Base-by-base conservation (phyloP, 2,888 invertebrate genomes). In the Acrobasis consociella region DNA sequence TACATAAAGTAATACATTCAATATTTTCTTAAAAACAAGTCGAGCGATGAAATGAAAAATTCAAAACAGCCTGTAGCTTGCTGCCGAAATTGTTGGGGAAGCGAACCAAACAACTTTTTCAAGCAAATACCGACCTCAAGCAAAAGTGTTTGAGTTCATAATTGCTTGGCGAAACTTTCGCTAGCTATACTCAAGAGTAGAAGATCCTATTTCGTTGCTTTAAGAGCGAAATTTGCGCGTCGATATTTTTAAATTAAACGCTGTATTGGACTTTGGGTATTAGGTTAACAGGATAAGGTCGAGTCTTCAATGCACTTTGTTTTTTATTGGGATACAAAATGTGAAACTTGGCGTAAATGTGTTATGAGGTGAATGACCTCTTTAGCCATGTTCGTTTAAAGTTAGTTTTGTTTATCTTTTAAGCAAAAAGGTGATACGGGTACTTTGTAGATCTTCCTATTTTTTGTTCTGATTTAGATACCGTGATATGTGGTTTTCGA, bases 311-410 rank as follows among this genome's bases (percentile, higher is more conserved):
- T 22, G 51, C 9, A n/a, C 9, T 5, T 3, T 42, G 0, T 13
- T 7, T 60, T n/a, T 52, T 67, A 65, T 67, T 62, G 63, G 63
- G 59, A 62, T 49, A 62, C 42, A 49, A 60, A 63, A 63, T 60
- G 61, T 49, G 53, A 52, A 58, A 52, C 58, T 56, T 39, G 38
- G 17, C 49, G 60, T 65, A 63, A 65, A 65, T 53, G 65, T 65
- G 67, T 65, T 64, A 64, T 58, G 59, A 46, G 50, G 59, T 62
- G 56, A 64, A 60, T 53, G 60, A 58, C 55, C 58, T n/a, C 42
- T 39, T 53, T 63, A 61, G 16, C 46, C 61, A 46, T 53, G 42
- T 61, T 61, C 46, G n/a, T 51, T 52, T 52, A 52, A 60, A 60
- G 61, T 61, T 61, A 39, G 61, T 55, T 61, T 15, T 53, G 39